A percentile compares a stretch with the other conserved stretches of the same genome.
phyloP scores from a whole-genome alignment of 2,113 vertebrate genomes.

The Miniopterus natalensis region DNA sequence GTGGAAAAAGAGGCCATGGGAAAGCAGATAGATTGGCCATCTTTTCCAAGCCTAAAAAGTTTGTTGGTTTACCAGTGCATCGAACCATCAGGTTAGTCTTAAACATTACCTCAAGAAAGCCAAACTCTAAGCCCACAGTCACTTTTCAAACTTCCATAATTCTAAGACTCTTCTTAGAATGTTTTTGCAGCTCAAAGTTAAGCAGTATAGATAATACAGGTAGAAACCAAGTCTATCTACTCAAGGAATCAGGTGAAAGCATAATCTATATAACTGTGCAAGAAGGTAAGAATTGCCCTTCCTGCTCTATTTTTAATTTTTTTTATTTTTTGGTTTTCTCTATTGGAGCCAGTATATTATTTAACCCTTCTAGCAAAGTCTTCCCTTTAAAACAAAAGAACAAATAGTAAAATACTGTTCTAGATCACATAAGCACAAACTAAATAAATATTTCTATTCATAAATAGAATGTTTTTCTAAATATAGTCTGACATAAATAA shows the following conservation, averaged over 20 bases:
- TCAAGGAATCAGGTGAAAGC: not conserved
- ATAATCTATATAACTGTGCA: not conserved
- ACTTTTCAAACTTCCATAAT: conserved; percentile 28
- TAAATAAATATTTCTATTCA: conserved; percentile 43
- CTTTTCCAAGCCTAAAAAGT: not conserved
- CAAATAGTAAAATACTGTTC: not conserved
- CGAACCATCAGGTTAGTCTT: not conserved
- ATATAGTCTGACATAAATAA: not conserved
- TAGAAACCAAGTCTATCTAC: not conserved
- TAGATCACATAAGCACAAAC: not conserved
- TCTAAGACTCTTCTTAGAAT: conserved; percentile 6
- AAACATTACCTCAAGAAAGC: conserved; percentile 21
- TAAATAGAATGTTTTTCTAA: not conserved
- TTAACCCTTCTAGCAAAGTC: not conserved
- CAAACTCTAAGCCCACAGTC: conserved; percentile 6
- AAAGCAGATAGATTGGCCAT: not conserved
- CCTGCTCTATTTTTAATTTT: not conserved
- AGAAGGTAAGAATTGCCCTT: not conserved
- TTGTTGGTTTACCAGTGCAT: not conserved
- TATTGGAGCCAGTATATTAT: not conserved
- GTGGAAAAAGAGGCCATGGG: not conserved
- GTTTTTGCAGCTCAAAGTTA: not conserved
- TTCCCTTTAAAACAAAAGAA: not conserved
- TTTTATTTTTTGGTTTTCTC: not conserved
- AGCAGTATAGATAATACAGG: not conserved